Evolutionary conservation across 2,113 vertebrate genomes (phyloP).

Genomic region (Diphyllodes magnificus): DNA sequence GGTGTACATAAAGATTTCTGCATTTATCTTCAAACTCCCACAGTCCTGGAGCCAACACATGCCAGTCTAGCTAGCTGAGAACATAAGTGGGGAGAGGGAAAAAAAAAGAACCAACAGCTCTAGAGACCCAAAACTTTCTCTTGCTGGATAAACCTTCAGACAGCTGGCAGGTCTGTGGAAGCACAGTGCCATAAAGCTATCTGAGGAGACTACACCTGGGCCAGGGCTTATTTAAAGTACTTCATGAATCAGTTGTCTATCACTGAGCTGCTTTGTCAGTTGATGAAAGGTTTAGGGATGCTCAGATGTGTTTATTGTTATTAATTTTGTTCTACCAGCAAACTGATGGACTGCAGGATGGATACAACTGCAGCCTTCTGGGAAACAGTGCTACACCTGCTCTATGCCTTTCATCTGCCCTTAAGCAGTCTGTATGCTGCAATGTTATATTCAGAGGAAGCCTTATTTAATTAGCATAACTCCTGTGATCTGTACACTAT

Average conservation of each 20-base stretch:
- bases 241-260: neutral
- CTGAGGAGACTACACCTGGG: neutral
- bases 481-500: neutral
- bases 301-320: neutral
- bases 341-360: neutral
- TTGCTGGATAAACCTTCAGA: neutral
- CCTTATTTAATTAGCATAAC: neutral
- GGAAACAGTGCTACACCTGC: neutral
- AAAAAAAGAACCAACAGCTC: neutral
- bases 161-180: neutral
- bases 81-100: fast-evolving
- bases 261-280: neutral
- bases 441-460: neutral
- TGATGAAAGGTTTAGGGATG: neutral
- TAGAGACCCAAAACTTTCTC: neutral
- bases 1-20: neutral
- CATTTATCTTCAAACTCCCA: neutral
- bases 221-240: neutral
- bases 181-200: neutral
- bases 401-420: neutral
- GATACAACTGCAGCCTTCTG: neutral
- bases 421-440: neutral
- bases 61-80: neutral
- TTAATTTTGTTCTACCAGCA: neutral
- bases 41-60: neutral